Conservation (phyloP, 2,113 vertebrate genomes). For the Pygoscelis antarcticus region DNA sequence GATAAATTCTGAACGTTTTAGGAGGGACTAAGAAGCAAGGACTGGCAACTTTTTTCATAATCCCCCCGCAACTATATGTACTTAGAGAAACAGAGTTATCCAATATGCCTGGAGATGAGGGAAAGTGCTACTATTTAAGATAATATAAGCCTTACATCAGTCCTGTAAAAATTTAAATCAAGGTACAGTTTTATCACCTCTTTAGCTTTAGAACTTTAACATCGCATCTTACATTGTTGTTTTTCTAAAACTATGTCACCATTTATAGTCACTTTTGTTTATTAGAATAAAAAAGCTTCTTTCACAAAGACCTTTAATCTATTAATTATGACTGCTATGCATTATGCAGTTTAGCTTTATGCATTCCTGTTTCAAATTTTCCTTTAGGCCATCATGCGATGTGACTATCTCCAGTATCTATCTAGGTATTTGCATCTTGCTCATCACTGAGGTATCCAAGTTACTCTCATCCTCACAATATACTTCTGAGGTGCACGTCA, state of each 20-base stretch:
- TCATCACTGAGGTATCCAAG: conserved; percentile 43
- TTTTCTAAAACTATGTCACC: background rate
- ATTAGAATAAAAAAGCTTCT: conserved; percentile 1
- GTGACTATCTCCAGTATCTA: conserved; percentile 15
- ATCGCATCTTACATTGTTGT: background rate
- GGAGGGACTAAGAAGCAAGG: background rate
- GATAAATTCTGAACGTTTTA: background rate
- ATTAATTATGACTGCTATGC: conserved; percentile 33
- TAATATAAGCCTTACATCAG: background rate
- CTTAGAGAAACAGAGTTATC: background rate
- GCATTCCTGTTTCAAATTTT: conserved; percentile 15
- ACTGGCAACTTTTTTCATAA: background rate
- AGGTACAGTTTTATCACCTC: background rate
- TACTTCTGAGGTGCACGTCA: background rate
- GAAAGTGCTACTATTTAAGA: background rate
- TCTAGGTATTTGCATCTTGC: background rate
- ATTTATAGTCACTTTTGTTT: background rate
- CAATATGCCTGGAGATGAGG: background rate
- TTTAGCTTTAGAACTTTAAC: background rate
- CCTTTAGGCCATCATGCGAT: conserved; percentile 34
- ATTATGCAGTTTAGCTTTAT: conserved; percentile 18
- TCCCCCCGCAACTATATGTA: background rate
- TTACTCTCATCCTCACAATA: background rate
- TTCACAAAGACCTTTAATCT: conserved; percentile 32
- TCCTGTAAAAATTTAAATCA: background rate